Percentiles rank a stretch among this genome's conserved stretches.
Evolutionary conservation across 2,797 vertebrate species (phyloP).

Genomic region (Cephalopachus bancanus): DNA sequence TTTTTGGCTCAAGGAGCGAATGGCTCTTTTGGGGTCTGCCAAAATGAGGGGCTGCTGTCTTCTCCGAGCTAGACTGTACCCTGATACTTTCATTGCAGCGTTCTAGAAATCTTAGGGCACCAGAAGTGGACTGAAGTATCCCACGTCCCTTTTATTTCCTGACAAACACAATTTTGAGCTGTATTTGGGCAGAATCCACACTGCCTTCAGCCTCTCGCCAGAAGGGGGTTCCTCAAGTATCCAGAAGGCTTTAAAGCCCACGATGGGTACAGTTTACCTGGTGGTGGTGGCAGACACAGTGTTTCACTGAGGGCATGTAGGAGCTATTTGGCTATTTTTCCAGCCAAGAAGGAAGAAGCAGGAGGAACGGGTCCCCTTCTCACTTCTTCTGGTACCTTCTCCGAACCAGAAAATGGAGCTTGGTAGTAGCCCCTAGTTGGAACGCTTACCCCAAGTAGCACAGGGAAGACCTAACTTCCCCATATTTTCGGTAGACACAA

Average conservation of each 20-base stretch:
- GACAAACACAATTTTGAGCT: not conserved
- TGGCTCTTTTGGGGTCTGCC: not conserved
- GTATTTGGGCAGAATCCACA: not conserved
- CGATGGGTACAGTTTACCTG: not conserved
- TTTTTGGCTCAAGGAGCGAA: not conserved
- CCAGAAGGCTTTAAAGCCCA: not conserved
- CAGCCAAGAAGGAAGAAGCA: not conserved
- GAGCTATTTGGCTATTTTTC: not conserved
- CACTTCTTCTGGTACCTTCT: not conserved
- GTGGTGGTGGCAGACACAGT: rapidly evolving
- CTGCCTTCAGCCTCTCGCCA: not conserved
- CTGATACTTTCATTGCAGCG: not conserved
- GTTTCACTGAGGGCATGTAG: not conserved
- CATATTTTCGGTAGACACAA: not conserved
- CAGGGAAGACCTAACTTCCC: not conserved
- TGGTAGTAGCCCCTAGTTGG: not conserved
- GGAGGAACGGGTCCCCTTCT: not conserved
- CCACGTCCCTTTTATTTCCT: not conserved
- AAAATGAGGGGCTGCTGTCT: not conserved
- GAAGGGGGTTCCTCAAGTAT: not conserved
- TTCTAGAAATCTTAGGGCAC: not conserved
- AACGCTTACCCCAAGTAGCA: not conserved
- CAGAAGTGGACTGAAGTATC: not conserved
- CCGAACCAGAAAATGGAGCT: not conserved
- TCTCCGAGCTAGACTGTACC: not conserved